Conservation (phyloP, 2,113 vertebrate genomes). For the Calonectris borealis region DNA sequence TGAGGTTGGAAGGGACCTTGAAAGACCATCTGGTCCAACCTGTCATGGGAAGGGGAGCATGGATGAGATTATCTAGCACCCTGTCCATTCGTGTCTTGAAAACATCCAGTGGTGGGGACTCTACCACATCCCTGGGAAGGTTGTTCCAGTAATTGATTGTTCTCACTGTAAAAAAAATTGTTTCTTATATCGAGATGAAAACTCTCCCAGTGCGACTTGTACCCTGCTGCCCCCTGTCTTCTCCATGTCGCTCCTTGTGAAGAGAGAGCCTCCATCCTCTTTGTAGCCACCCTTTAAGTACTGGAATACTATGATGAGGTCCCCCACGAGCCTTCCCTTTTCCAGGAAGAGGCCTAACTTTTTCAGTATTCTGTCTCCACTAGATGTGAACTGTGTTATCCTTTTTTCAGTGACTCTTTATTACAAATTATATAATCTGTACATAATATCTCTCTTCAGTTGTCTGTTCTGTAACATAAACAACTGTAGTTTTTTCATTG, state of each 20-base stretch:
- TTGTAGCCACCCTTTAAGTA: neutral
- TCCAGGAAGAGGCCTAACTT: neutral
- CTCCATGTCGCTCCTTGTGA: neutral
- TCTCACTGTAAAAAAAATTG: neutral
- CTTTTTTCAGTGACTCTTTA: neutral
- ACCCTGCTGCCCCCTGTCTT: neutral
- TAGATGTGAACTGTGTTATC: neutral
- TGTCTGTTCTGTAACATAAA: neutral
- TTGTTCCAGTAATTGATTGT: neutral
- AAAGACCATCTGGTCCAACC: neutral
- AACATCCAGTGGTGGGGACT: neutral
- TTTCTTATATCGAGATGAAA: neutral
- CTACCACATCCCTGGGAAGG: neutral
- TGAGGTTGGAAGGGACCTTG: neutral
- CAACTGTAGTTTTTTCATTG: neutral
- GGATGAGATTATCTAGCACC: neutral
- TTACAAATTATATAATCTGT: neutral
- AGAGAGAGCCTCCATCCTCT: neutral
- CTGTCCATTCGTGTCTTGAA: neutral
- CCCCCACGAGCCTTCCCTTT: neutral
- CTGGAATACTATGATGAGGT: neutral
- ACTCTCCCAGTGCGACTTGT: neutral
- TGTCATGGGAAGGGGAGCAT: neutral
- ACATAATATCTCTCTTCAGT: neutral
- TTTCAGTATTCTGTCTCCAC: neutral